Percentiles rank a stretch among this genome's conserved stretches.
phyloP scores from a whole-genome alignment of 2,797 vertebrate species.

The Sciurus vulgaris region DNA sequence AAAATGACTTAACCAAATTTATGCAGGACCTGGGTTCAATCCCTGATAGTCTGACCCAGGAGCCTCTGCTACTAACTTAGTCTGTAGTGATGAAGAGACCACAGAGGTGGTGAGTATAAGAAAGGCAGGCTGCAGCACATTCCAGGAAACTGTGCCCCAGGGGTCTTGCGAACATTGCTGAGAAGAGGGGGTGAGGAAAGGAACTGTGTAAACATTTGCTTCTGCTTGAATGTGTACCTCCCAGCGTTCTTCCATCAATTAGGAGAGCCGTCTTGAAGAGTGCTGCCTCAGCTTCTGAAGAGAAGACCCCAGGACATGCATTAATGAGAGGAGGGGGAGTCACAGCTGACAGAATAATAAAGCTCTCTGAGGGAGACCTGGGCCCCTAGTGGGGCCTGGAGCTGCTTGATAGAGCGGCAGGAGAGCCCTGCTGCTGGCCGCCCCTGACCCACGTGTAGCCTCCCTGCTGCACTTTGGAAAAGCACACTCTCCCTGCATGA shows the following conservation, averaged over 20 bases:
- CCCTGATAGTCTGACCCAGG: background rate
- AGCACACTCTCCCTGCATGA: background rate
- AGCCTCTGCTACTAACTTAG: background rate
- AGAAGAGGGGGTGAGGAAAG: constrained; percentile 33
- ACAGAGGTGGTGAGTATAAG: background rate
- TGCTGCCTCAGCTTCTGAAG: constrained; percentile 72
- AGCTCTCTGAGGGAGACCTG: constrained; percentile 29
- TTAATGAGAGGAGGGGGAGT: constrained; percentile 74
- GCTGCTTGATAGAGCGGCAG: constrained; percentile 48
- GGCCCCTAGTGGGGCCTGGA: constrained; percentile 9
- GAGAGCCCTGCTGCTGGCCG: background rate
- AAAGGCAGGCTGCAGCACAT: background rate
- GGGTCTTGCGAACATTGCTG: constrained; percentile 34
- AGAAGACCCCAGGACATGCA: constrained; percentile 76
- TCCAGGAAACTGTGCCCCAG: background rate
- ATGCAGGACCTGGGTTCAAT: background rate
- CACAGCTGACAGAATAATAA: constrained; percentile 66
- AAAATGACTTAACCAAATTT: background rate
- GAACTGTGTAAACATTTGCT: constrained; percentile 71
- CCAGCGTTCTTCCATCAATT: constrained; percentile 62
- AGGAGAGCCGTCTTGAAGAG: constrained; percentile 59
- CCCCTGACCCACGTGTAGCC: background rate
- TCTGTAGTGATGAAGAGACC: background rate
- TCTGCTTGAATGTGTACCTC: constrained; percentile 54
- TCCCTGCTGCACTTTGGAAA: background rate